Evolutionary conservation across 1,140 invertebrate species (phyloP).

Genomic region (Riptortus pedestris): DNA sequence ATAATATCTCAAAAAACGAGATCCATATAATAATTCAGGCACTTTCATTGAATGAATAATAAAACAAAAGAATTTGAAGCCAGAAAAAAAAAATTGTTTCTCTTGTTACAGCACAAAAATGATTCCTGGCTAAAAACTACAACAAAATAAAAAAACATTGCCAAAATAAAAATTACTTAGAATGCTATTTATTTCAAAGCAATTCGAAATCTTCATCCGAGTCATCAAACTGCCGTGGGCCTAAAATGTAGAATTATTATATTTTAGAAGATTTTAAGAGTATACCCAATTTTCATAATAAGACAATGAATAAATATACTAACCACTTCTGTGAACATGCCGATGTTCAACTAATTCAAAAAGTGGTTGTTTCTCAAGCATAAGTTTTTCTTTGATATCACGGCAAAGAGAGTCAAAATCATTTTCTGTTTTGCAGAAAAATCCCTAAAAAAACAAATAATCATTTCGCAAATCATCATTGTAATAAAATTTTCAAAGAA

Average conservation of each 20-base stretch:
- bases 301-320: neutral
- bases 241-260: too few relatives aligned
- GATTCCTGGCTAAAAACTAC: too few relatives aligned
- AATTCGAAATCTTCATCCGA: constrained; percentile 50
- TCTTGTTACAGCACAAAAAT: too few relatives aligned
- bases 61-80: too few relatives aligned
- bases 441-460: constrained; percentile 55
- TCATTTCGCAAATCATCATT: neutral
- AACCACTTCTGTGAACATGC: constrained; percentile 36
- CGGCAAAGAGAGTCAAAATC: constrained; percentile 73
- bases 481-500: neutral
- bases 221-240: constrained; percentile 36
- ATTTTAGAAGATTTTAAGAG: too few relatives aligned
- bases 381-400: constrained; percentile 54
- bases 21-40: too few relatives aligned
- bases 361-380: constrained; percentile 58
- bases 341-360: constrained; percentile 66
- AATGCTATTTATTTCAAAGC: constrained; percentile 37
- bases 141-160: too few relatives aligned
- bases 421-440: constrained; percentile 72
- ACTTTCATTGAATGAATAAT: too few relatives aligned
- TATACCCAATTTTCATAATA: too few relatives aligned
- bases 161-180: too few relatives aligned
- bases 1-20: too few relatives aligned
- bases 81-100: too few relatives aligned